phyloP scores from a whole-genome alignment of 2,797 vertebrate species.

The Alauda arvensis region DNA sequence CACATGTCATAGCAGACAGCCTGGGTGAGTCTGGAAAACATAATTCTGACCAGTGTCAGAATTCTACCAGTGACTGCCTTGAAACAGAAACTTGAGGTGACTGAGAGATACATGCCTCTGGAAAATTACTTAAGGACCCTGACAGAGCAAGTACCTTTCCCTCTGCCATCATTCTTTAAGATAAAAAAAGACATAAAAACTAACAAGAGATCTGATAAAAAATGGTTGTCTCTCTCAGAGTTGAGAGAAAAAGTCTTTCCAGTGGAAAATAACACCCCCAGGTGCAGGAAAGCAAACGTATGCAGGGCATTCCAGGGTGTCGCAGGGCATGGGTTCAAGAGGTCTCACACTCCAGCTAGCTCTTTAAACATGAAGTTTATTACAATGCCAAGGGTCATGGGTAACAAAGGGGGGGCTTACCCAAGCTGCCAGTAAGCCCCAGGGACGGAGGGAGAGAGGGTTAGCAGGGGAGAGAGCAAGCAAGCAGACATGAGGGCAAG shows the following conservation, averaged over 20 bases:
- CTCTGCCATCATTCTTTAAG: background rate
- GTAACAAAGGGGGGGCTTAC: too few species aligned
- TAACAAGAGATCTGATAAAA: background rate
- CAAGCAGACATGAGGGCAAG: too few species aligned
- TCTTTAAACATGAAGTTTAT: too few species aligned
- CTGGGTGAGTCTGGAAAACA: background rate
- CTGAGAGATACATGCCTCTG: background rate
- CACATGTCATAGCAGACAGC: background rate
- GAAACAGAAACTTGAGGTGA: background rate
- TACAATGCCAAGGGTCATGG: too few species aligned
- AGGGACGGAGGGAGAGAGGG: too few species aligned
- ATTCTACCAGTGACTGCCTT: background rate
- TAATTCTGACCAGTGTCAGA: background rate
- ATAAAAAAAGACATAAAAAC: background rate
- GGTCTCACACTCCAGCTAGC: too few species aligned
- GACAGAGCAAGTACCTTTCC: background rate
- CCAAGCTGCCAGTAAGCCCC: too few species aligned
- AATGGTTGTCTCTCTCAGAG: background rate
- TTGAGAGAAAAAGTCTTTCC: background rate
- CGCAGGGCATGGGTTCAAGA: too few species aligned
- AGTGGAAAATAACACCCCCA: background rate
- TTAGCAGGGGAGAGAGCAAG: too few species aligned
- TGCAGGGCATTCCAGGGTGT: too few species aligned
- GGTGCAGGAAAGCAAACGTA: too few species aligned
- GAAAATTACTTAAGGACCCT: background rate